phyloP scores from a whole-genome alignment of 2,113 vertebrate genomes.

The Notarius quadriscutis region DNA sequence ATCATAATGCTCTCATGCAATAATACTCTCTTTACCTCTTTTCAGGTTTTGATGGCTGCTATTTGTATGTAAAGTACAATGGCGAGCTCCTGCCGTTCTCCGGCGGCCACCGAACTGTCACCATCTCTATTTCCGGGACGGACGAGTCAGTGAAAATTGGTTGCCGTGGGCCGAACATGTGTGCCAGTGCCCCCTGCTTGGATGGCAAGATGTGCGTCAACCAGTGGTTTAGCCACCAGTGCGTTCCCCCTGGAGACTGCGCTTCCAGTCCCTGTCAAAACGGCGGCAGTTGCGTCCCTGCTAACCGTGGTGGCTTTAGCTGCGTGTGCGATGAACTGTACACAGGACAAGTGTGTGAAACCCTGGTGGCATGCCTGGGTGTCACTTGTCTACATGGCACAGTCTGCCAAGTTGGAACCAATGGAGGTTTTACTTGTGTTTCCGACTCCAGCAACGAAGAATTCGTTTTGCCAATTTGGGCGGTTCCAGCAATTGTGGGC shows the following conservation, averaged over 20 bases:
- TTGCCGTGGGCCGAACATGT: slow-evolving; percentile 90
- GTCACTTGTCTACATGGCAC: slow-evolving; percentile 81
- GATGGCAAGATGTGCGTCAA: slow-evolving; percentile 91
- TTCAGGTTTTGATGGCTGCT: slow-evolving; percentile 90
- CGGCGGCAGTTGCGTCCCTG: slow-evolving; percentile 88
- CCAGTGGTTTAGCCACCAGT: slow-evolving; percentile 91
- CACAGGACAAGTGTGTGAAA: slow-evolving; percentile 82
- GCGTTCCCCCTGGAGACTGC: slow-evolving; percentile 87
- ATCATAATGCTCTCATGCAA: not conserved
- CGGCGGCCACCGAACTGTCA: slow-evolving; percentile 82
- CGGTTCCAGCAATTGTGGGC: slow-evolving; percentile 92
- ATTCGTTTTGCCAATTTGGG: slow-evolving; percentile 89
- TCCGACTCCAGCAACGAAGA: slow-evolving; percentile 64
- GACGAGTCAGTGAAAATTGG: slow-evolving; percentile 85
- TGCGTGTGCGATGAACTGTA: slow-evolving; percentile 87
- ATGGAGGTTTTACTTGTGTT: slow-evolving; percentile 79
- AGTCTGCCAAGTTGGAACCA: slow-evolving; percentile 72
- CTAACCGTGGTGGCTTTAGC: slow-evolving; percentile 72
- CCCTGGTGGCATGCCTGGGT: slow-evolving; percentile 84
- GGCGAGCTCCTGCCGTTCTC: slow-evolving; percentile 85
- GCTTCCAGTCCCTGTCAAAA: slow-evolving; percentile 87
- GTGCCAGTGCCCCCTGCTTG: slow-evolving; percentile 89
- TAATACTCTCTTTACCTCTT: not conserved
- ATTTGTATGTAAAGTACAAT: slow-evolving; percentile 86
- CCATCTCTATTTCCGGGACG: slow-evolving; percentile 81